Conservation (phyloP, 2,888 invertebrate species). For the Netelia virgata region DNA sequence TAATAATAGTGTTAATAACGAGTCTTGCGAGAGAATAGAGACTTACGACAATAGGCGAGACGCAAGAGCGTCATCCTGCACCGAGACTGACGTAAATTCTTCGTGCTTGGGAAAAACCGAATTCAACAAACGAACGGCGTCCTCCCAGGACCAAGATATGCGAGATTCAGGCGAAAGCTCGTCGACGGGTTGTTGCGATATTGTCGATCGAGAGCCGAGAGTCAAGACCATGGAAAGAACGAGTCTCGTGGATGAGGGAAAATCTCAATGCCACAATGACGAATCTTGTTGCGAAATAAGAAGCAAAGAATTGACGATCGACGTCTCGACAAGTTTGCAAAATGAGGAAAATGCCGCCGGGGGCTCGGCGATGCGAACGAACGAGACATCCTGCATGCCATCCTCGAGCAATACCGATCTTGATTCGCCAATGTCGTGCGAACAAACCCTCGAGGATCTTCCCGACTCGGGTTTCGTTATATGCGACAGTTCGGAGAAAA, state of each 20-base stretch:
- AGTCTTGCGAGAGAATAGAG: conserved; percentile 77
- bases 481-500: conserved; percentile 79
- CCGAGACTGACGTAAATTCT: conserved; percentile 61
- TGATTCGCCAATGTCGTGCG: conserved; percentile 83
- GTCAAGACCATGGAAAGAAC: neutral
- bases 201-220: neutral
- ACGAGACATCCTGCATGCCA: conserved; percentile 71
- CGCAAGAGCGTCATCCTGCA: conserved; percentile 62
- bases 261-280: conserved; percentile 50
- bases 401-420: conserved; percentile 80
- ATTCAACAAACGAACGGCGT: conserved; percentile 62
- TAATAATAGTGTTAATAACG: conserved; percentile 69
- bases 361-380: conserved; percentile 69
- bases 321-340: conserved; percentile 57
- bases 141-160: conserved; percentile 70
- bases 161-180: conserved; percentile 61
- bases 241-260: conserved; percentile 27
- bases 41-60: conserved; percentile 72
- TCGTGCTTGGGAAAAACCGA: conserved; percentile 19
- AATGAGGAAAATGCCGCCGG: conserved; percentile 63
- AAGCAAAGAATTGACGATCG: conserved; percentile 50
- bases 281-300: conserved; percentile 55
- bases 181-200: conserved; percentile 44
- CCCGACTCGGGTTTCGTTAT: conserved; percentile 79
- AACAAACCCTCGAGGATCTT: conserved; percentile 80